Evolutionary conservation across 2,888 invertebrate species (phyloP).

Genomic region (Sturmia bella): DNA sequence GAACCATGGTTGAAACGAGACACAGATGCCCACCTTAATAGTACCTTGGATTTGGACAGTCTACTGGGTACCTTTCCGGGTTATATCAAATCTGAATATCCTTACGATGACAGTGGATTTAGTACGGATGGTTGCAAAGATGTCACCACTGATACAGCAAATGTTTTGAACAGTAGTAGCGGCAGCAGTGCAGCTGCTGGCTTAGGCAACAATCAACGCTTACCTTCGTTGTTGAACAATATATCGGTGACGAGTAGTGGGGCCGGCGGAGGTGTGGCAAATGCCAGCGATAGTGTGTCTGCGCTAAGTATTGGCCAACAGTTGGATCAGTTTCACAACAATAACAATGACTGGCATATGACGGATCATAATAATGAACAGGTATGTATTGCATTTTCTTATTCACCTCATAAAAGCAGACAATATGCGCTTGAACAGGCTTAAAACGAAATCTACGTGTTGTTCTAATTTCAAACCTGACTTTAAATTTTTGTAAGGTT

Average conservation of each 20-base stretch:
- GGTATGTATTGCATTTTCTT: conserved; percentile 69
- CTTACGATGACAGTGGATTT: conserved; percentile 90
- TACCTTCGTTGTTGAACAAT: conserved; percentile 78
- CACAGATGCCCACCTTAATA: conserved; percentile 83
- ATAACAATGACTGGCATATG: conserved; percentile 92
- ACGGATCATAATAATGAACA: conserved; percentile 87
- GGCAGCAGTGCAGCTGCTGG: conserved; percentile 69
- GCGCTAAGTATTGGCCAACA: conserved; percentile 80
- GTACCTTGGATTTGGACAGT: conserved; percentile 89
- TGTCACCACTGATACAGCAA: conserved; percentile 71
- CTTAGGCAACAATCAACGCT: conserved; percentile 72
- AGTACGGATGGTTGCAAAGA: conserved; percentile 84
- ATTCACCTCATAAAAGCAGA: neutral
- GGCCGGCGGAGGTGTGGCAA: conserved; percentile 67
- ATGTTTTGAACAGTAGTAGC: conserved; percentile 69
- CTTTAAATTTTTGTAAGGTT: too few species aligned
- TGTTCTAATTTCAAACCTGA: too few species aligned
- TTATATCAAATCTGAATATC: conserved; percentile 88
- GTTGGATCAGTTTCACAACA: conserved; percentile 85
- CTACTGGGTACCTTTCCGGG: conserved; percentile 88
- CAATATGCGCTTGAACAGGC: too few species aligned
- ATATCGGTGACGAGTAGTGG: conserved; percentile 74
- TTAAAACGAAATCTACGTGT: too few species aligned
- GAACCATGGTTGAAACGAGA: conserved; percentile 87
- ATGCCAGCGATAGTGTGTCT: conserved; percentile 61